Conservation (phyloP, 2,888 invertebrate species). For the Himalopsyche japonica region DNA sequence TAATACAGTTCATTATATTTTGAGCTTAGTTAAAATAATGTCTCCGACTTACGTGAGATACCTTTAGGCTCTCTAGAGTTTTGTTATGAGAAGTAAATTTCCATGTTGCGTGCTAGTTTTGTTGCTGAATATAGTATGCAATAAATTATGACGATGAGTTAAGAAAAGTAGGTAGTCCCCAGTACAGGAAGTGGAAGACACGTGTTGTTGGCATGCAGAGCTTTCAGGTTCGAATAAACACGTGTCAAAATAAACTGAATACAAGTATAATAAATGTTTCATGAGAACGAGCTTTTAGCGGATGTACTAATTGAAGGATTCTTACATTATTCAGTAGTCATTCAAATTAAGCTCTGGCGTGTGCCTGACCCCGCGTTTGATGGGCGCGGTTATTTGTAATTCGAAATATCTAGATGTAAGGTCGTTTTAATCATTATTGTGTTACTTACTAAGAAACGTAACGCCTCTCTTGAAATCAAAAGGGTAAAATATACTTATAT, state of each 20-base stretch:
- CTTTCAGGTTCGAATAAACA: conserved; percentile 7
- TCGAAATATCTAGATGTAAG: neutral
- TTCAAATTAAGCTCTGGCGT: neutral
- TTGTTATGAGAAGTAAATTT: neutral
- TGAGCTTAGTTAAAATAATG: no score
- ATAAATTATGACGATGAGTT: conserved; percentile 7
- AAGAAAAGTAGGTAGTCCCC: neutral
- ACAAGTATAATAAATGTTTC: neutral
- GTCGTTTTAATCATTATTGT: neutral
- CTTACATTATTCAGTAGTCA: neutral
- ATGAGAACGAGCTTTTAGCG: conserved; percentile 1
- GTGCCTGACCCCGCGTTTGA: neutral
- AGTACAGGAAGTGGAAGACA: neutral
- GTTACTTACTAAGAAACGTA: neutral
- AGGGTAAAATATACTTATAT: neutral
- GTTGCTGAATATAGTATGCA: conserved; percentile 1
- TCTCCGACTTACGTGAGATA: no score
- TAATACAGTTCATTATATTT: no score
- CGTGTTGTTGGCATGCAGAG: neutral
- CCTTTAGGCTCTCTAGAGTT: neutral
- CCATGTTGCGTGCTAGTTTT: neutral
- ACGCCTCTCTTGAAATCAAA: neutral
- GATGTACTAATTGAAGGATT: conserved; percentile 20
- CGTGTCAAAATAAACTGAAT: conserved; percentile 11
- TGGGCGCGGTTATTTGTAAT: neutral